phyloP scores from a whole-genome alignment of 2,888 invertebrate genomes.

The Oxystoma pomonae region DNA sequence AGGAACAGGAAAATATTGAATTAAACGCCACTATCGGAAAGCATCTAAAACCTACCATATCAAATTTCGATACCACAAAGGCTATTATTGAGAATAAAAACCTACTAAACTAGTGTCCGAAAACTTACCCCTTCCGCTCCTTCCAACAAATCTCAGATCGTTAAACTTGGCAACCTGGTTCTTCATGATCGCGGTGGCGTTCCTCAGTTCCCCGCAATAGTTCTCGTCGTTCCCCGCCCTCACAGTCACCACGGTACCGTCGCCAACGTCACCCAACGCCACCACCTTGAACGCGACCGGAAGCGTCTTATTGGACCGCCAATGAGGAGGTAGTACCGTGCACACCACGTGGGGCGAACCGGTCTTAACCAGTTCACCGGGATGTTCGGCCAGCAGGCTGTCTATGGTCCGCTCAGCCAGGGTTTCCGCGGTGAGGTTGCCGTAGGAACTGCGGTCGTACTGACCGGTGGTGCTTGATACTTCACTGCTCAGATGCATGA shows the following conservation, averaged over 20 bases:
- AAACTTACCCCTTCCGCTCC: conserved; percentile 92
- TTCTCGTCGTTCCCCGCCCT: conserved; percentile 98
- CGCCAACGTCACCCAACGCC: conserved; percentile 88
- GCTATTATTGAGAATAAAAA: too few species aligned
- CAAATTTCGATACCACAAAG: too few species aligned
- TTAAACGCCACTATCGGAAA: background rate
- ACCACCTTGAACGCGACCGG: conserved; percentile 97
- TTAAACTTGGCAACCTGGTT: conserved; percentile 99
- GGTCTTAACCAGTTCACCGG: conserved; percentile 88
- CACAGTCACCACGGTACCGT: conserved; percentile 94
- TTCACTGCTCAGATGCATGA: conserved; percentile 79
- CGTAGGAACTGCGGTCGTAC: conserved; percentile 40
- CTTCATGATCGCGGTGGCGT: conserved; percentile 95
- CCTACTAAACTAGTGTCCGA: too few species aligned
- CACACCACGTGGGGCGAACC: conserved; percentile 94
- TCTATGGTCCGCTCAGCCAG: conserved; percentile 83
- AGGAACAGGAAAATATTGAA: background rate
- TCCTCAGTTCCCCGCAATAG: conserved; percentile 91
- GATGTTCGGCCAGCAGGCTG: conserved; percentile 84
- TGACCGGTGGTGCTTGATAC: conserved; percentile 65
- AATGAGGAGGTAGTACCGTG: conserved; percentile 91
- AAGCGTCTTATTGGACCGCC: conserved; percentile 97
- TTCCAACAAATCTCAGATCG: conserved; percentile 96
- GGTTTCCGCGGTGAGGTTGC: conserved; percentile 85
- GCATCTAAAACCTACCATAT: too few species aligned